Evolutionary conservation across 2,888 invertebrate species (phyloP).

Genomic region (Mesoligia furuncula): DNA sequence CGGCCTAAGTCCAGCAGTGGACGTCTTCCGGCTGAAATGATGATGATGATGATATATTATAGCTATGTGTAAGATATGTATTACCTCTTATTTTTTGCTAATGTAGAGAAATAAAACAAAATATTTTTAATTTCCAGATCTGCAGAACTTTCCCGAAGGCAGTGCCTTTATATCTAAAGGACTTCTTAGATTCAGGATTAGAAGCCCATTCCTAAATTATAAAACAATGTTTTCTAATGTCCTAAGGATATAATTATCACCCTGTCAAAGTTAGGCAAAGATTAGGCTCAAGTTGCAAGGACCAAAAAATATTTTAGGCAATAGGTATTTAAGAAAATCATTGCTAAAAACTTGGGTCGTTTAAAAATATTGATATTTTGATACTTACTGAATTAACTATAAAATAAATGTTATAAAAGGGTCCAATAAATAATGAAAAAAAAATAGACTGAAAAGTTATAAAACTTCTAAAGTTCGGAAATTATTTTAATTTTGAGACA

Average conservation of each 20-base stretch:
- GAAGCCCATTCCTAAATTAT: conserved; percentile 84
- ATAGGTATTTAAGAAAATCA: conserved; percentile 10
- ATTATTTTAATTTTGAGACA: neutral
- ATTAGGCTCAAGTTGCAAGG: conserved; percentile 36
- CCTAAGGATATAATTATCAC: neutral
- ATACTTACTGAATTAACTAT: neutral
- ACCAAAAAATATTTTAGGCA: conserved; percentile 48
- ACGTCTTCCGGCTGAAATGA: no score
- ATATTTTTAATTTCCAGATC: conserved; percentile 77
- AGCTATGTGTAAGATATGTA: neutral
- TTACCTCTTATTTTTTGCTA: neutral
- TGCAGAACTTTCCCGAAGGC: conserved; percentile 90
- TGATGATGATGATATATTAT: no score
- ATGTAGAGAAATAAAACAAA: neutral
- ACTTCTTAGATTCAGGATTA: conserved; percentile 92
- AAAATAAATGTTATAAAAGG: neutral
- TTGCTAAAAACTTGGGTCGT: neutral
- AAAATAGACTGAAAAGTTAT: neutral
- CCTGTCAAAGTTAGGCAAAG: conserved; percentile 27
- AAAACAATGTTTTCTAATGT: neutral
- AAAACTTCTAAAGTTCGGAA: neutral
- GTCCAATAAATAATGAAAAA: neutral
- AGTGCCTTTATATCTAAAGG: conserved; percentile 88
- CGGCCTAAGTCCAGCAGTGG: no score
- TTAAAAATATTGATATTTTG: conserved; percentile 4